Evolutionary conservation across 2,888 invertebrate species (phyloP).

Genomic region (Pristionchus maxplancki): DNA sequence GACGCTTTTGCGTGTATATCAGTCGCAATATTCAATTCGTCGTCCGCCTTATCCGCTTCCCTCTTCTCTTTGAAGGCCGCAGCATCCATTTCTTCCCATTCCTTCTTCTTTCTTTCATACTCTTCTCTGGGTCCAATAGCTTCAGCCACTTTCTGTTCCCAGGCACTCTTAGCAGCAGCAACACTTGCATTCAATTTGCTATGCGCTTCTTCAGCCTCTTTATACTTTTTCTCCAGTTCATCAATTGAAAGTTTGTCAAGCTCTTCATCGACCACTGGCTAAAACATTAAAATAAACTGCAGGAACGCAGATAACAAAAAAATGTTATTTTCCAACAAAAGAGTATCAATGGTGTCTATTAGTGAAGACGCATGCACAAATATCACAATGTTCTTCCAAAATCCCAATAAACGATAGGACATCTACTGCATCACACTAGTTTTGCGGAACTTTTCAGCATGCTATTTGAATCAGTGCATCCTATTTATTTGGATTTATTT

Average conservation of each 20-base stretch:
- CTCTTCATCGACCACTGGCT: not conserved
- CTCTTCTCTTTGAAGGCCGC: not conserved
- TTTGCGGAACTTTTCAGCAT: too few relatives aligned
- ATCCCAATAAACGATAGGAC: too few relatives aligned
- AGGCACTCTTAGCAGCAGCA: not conserved
- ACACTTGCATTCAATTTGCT: not conserved
- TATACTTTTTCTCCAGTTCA: not conserved
- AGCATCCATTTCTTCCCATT: not conserved
- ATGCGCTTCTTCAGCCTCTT: not conserved
- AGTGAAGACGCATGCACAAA: too few relatives aligned
- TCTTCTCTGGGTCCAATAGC: not conserved
- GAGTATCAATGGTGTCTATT: too few relatives aligned
- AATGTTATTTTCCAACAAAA: too few relatives aligned
- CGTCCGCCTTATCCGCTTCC: not conserved
- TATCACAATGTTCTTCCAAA: too few relatives aligned
- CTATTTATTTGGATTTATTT: too few relatives aligned
- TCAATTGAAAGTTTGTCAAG: not conserved
- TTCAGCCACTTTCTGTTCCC: not conserved
- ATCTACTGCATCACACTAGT: too few relatives aligned
- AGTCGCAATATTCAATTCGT: not conserved
- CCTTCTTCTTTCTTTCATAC: not conserved
- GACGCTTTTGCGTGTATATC: not conserved
- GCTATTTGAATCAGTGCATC: too few relatives aligned
- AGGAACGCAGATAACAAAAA: too few relatives aligned
- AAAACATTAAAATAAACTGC: not conserved